A percentile compares a stretch with the other conserved stretches of the same genome.
phyloP scores from a whole-genome alignment of 2,113 vertebrate genomes.

The Semicossyphus pulcher region DNA sequence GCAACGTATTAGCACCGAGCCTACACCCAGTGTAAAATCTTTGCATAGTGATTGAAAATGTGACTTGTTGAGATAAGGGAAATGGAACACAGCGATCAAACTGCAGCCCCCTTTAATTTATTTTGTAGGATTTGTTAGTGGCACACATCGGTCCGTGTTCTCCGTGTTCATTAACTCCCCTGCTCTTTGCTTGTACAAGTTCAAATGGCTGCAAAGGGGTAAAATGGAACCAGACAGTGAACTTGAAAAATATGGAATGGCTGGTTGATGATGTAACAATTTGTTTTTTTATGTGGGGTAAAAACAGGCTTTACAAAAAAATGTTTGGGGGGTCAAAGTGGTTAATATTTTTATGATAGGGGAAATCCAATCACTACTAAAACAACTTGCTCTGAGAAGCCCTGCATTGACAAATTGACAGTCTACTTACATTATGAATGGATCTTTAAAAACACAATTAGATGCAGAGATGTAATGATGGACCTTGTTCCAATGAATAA shows the following conservation, averaged over 20 bases:
- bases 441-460: background rate
- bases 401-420: background rate
- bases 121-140: constrained; percentile 65
- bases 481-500: too few relatives aligned
- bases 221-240: constrained; percentile 20
- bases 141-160: constrained; percentile 57
- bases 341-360: background rate
- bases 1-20: constrained; percentile 59
- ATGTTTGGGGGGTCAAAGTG: background rate
- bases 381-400: background rate
- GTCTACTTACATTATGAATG: background rate
- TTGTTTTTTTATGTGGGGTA: background rate
- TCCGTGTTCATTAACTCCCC: constrained; percentile 68
- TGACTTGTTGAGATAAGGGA: constrained; percentile 79
- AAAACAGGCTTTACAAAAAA: background rate
- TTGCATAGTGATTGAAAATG: constrained; percentile 77
- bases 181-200: constrained; percentile 56
- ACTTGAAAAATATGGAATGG: background rate
- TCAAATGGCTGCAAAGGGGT: constrained; percentile 9
- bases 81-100: constrained; percentile 67
- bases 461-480: background rate
- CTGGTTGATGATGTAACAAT: background rate
- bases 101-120: constrained; percentile 67
- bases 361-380: background rate
- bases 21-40: constrained; percentile 59